These are phyloP conservation scores for Piscicola geometra DNA, from an alignment of 2,888 invertebrate genomes.

Conservation along the genomic window DNA sequence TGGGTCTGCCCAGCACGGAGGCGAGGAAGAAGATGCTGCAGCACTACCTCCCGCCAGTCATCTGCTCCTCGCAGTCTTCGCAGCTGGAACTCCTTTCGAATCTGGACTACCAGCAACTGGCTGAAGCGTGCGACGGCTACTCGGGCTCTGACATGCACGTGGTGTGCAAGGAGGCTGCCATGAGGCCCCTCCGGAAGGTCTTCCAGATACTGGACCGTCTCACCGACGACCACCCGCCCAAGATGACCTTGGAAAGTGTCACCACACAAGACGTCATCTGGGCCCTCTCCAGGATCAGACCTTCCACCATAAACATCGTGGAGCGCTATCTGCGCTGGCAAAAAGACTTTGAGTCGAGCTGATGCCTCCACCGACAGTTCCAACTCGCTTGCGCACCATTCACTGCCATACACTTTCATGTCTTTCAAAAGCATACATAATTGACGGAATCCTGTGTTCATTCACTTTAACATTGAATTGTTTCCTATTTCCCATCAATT, in stretches of 20 bases:
- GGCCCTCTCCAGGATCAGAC: slow-evolving; percentile 54
- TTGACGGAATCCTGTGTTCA: too few species aligned
- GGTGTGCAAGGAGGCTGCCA: slow-evolving; percentile 81
- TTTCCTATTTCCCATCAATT: too few species aligned
- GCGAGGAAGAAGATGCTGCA: slow-evolving; percentile 69
- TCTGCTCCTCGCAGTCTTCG: slow-evolving; percentile 50
- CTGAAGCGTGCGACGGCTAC: slow-evolving; percentile 67
- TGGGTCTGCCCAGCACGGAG: slow-evolving; percentile 69
- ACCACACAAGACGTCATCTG: slow-evolving; percentile 52
- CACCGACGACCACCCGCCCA: slow-evolving; percentile 48
- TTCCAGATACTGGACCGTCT: slow-evolving; percentile 59
- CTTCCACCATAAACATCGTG: slow-evolving; percentile 52
- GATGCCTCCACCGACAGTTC: too few species aligned
- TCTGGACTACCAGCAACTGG: slow-evolving; percentile 57
- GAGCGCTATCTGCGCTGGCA: slow-evolving; percentile 54
- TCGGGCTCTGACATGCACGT: slow-evolving; percentile 82
- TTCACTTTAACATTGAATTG: too few species aligned
- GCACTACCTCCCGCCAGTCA: slow-evolving; percentile 56
- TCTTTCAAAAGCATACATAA: too few species aligned
- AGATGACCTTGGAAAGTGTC: slow-evolving; percentile 53
- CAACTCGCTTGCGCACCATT: too few species aligned
- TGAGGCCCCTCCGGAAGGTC: slow-evolving; percentile 71
- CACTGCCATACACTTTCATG: too few species aligned
- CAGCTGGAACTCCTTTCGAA: slow-evolving; percentile 57
- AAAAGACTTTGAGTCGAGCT: slow-evolving; percentile 52